Conservation (phyloP, 64 coral and sea anemone species). For the Dendrophyllia cribrosa region DNA sequence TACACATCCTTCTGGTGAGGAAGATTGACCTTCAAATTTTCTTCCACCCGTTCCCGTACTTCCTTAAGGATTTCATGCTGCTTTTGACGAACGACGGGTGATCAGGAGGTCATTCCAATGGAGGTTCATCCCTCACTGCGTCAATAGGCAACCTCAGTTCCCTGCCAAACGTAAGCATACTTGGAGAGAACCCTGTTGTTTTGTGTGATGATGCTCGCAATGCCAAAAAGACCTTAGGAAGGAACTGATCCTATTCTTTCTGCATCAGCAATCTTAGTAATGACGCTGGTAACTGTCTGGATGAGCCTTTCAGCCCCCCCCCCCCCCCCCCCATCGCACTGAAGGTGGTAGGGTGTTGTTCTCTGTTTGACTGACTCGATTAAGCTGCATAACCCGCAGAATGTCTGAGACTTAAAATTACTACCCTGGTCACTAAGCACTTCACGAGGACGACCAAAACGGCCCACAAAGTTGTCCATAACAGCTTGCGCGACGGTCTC, state of each 20-base stretch:
- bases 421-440: slow-evolving; percentile 35
- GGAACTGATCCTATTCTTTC: neutral
- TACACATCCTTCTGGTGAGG: slow-evolving; percentile 46
- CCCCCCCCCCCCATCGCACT: slow-evolving; percentile 29
- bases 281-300: slow-evolving; percentile 17
- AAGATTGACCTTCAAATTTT: too few relatives aligned
- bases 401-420: slow-evolving; percentile 52
- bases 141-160: slow-evolving; percentile 36
- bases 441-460: slow-evolving; percentile 17
- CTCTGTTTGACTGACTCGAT: slow-evolving; percentile 51
- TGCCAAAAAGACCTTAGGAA: slow-evolving; percentile 13
- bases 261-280: slow-evolving; percentile 33
- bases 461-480: neutral
- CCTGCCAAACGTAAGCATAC: slow-evolving; percentile 33
- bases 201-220: slow-evolving; percentile 17
- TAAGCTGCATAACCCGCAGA: slow-evolving; percentile 30
- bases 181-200: slow-evolving; percentile 19
- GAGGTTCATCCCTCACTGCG: slow-evolving; percentile 38
- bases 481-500: neutral
- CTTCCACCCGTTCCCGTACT: neutral
- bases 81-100: slow-evolving; percentile 42
- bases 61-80: slow-evolving; percentile 24
- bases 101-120: slow-evolving; percentile 23
- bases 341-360: slow-evolving; percentile 45
- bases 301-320: slow-evolving; percentile 6